Conservation (phyloP, 2,113 vertebrate species). For the Dolichotis patagonum region DNA sequence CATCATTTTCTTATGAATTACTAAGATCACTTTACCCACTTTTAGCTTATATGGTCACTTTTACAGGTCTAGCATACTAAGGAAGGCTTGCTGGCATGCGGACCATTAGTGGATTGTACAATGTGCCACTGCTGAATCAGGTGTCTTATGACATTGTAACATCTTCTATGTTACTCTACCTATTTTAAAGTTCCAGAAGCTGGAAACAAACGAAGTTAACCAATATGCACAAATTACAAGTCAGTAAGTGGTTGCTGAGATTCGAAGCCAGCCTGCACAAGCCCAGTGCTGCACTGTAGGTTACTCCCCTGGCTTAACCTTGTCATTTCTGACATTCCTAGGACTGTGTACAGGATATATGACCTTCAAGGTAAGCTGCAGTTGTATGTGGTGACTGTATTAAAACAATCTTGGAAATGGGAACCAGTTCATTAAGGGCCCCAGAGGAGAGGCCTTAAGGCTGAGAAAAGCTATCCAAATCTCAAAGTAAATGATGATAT, state of each 20-base stretch:
- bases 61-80: background rate
- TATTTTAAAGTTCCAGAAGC: background rate
- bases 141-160: background rate
- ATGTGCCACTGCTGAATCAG: background rate
- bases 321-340: background rate
- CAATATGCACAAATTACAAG: background rate
- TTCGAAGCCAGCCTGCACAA: background rate
- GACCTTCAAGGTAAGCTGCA: background rate
- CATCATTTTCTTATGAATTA: background rate
- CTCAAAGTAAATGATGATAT: background rate
- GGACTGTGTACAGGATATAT: background rate
- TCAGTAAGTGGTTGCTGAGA: background rate
- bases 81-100: accelerated
- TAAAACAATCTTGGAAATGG: background rate
- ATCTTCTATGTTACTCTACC: background rate
- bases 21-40: background rate
- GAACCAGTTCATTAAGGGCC: background rate
- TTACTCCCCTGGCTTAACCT: background rate
- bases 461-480: background rate
- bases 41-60: background rate
- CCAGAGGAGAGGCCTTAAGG: background rate
- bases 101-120: background rate
- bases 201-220: background rate
- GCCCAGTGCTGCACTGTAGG: background rate
- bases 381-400: background rate